Conservation (phyloP, 2,888 invertebrate species). For the Hermaeophaga mercurialis region DNA sequence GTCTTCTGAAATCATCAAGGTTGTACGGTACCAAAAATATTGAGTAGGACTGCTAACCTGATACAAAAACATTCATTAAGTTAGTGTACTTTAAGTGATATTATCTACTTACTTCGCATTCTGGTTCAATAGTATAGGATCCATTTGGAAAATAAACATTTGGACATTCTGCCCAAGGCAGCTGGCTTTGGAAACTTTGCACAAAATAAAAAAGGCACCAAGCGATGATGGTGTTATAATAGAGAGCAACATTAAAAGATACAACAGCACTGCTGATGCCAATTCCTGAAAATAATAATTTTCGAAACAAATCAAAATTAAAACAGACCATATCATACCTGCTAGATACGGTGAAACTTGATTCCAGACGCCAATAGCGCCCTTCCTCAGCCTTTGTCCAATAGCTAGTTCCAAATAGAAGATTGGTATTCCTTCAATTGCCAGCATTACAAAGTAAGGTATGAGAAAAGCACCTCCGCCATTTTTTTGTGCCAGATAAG, state of each 20-base stretch:
- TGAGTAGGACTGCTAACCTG: conserved; percentile 89
- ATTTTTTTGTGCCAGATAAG: conserved; percentile 92
- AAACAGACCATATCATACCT: conserved; percentile 40
- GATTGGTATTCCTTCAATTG: conserved; percentile 93
- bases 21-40: conserved; percentile 94
- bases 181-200: conserved; percentile 88
- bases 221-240: conserved; percentile 97
- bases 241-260: conserved; percentile 94
- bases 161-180: conserved; percentile 93
- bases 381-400: conserved; percentile 90
- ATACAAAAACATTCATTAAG: too few species aligned
- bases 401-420: conserved; percentile 95
- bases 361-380: conserved; percentile 95
- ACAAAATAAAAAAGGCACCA: conserved; percentile 97
- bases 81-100: too few species aligned
- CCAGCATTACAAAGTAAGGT: conserved; percentile 94
- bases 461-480: conserved; percentile 97
- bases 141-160: conserved; percentile 79
- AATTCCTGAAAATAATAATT: conserved; percentile 64
- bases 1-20: conserved; percentile 86
- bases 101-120: conserved; percentile 75
- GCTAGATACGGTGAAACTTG: conserved; percentile 87
- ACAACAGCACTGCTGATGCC: conserved; percentile 95
- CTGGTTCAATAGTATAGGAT: conserved; percentile 78
- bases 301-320: not conserved